Conservation (phyloP, 2,797 vertebrate genomes). For the Philypnodon macrostomus region DNA sequence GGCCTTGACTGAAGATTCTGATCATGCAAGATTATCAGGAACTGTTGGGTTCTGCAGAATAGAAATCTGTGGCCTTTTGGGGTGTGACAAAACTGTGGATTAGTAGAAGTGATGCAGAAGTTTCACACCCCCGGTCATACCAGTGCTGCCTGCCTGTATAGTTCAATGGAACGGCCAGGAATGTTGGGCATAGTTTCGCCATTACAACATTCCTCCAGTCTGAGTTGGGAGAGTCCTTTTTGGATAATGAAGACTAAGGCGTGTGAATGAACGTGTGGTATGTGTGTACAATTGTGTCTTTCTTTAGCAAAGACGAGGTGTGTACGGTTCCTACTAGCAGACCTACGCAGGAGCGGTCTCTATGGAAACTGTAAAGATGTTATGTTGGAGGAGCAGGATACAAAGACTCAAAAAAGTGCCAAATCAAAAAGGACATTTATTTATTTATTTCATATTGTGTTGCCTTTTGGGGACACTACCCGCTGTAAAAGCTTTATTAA, state of each 20-base stretch:
- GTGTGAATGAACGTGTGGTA: conserved; percentile 39
- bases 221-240: conserved; percentile 38
- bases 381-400: conserved; percentile 9
- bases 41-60: conserved; percentile 17
- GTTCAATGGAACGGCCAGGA: conserved; percentile 36
- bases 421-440: conserved; percentile 10
- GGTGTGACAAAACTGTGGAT: conserved; percentile 13
- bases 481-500: conserved; percentile 26
- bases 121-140: conserved; percentile 29
- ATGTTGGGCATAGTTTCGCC: conserved; percentile 50
- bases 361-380: conserved; percentile 54
- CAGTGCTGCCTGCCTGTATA: conserved; percentile 27
- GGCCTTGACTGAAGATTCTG: neutral
- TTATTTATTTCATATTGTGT: conserved; percentile 9
- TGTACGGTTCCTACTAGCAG: conserved; percentile 28
- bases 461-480: conserved; percentile 30
- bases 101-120: conserved; percentile 11
- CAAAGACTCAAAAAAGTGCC: conserved; percentile 1
- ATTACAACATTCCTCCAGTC: conserved; percentile 47
- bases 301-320: conserved; percentile 52
- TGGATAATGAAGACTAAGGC: conserved; percentile 22
- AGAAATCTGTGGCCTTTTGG: conserved; percentile 9
- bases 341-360: conserved; percentile 41
- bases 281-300: conserved; percentile 38
- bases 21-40: conserved; percentile 3